Base-by-base conservation (phyloP, 1,140 invertebrate species). In the Globodera ellingtonae region DNA sequence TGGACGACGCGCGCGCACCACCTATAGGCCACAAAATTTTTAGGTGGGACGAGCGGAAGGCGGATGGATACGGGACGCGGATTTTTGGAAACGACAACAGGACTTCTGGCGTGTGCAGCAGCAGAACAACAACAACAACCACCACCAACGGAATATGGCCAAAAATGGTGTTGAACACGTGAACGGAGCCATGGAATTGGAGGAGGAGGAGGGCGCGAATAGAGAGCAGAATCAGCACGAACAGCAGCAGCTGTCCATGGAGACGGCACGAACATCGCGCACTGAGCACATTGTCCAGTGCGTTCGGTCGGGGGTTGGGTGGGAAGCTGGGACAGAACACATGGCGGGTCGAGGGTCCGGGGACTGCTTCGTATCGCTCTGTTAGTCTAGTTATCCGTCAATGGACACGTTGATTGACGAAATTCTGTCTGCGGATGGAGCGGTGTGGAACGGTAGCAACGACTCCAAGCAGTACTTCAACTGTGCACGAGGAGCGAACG, bases 261-360 rank as follows among this genome's bases (percentile, higher is more conserved):
- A 75, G 10, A 77, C 75, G 48, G 75, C 75, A 62, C 52, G 75
- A 10, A 77, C 75, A 44, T 77, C 75, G 24, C 9, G 59, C 24
- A 62, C 24, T 9, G 75, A 77, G 21, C 62, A 77, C 67, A 70
- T 70, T 70, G 35, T 13, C 24, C 67, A 70, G 67, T 70, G 67
- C n/a, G 66, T 21, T 9, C 50, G 50, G 50, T 7, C 4, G 4
- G 50, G 50, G 7, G 50, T 7, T 13, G 50, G 7, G 50, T 7
- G 50, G 50, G 50, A 52, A 52, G 7, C 10, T 52, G 56, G 56
- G 18, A 6, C 15, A 62, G 56, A 62, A 15, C 10, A 62, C 13
- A 62, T 62, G 56, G 56, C 3, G 56, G 56, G 35, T 35, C 35
- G 35, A 52, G 52, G 15, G 6, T 62, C 56, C 18, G 56, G 10